These are phyloP conservation scores for Gallinago undulata DNA, from an alignment of 2,113 vertebrate species.

Conservation along the genomic window DNA sequence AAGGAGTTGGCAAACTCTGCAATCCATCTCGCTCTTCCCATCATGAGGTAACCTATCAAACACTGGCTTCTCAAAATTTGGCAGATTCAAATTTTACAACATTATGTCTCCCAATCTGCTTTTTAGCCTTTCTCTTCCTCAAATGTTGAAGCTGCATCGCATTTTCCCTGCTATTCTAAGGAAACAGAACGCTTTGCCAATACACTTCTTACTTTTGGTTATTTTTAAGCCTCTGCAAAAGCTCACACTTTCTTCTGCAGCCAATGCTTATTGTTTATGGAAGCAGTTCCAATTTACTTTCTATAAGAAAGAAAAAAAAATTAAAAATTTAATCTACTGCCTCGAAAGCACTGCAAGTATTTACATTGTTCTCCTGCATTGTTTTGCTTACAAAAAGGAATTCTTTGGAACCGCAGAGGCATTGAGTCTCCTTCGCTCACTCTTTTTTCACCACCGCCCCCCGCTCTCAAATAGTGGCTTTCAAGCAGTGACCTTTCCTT, in stretches of 20 bases:
- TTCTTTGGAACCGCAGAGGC: neutral
- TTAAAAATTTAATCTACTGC: neutral
- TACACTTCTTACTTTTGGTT: neutral
- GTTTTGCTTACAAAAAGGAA: conserved; percentile 24
- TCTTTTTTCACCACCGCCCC: neutral
- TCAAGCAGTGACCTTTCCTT: conserved; percentile 47
- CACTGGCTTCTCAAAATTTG: neutral
- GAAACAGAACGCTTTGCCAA: neutral
- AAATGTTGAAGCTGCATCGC: neutral
- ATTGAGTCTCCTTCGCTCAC: neutral
- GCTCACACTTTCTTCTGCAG: conserved; percentile 23
- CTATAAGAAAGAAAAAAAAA: neutral
- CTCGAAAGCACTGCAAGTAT: neutral
- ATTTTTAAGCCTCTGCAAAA: conserved; percentile 44
- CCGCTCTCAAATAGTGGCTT: neutral
- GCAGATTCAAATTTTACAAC: neutral
- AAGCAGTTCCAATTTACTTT: conserved; percentile 42
- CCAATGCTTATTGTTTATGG: conserved; percentile 31
- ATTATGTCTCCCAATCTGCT: conserved; percentile 51
- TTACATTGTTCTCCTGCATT: conserved; percentile 11
- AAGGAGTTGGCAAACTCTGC: conserved; percentile 9
- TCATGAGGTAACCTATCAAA: conserved; percentile 7
- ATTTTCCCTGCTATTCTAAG: neutral
- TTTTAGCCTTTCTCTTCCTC: neutral
- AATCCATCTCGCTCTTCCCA: neutral